Percentiles rank a stretch among this genome's conserved stretches.
Evolutionary conservation across 2,888 invertebrate species (phyloP).

Genomic region (Harpalus rubripes): DNA sequence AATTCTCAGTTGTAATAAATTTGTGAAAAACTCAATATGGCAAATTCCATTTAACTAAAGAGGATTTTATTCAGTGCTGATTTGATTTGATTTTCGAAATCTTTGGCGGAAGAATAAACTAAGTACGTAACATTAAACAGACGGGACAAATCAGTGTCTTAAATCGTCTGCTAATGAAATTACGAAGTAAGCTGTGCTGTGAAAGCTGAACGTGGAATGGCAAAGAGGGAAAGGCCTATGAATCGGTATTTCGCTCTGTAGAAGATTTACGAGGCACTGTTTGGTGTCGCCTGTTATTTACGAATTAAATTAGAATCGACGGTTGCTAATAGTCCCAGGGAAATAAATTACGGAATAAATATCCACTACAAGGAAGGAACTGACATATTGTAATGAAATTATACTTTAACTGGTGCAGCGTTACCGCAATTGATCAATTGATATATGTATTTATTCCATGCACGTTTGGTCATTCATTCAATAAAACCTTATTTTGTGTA

Average conservation of each 20-base stretch:
- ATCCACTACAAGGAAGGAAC: conserved; percentile 30
- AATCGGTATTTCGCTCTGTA: conserved; percentile 33
- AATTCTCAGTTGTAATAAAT: background rate
- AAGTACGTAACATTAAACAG: conserved; percentile 64
- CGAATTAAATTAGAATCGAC: conserved; percentile 59
- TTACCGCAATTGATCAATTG: conserved; percentile 5
- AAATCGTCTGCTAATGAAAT: conserved; percentile 65
- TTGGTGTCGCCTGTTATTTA: conserved; percentile 55
- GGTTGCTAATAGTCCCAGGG: conserved; percentile 44
- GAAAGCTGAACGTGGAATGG: conserved; percentile 18
- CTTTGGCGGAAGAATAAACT: conserved; percentile 35
- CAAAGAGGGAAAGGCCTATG: conserved; percentile 31
- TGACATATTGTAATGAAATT: conserved; percentile 39
- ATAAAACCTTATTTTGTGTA: background rate
- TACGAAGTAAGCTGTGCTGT: conserved; percentile 29
- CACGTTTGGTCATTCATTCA: background rate
- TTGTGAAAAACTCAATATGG: background rate
- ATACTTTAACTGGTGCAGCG: background rate
- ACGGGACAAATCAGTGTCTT: conserved; percentile 55
- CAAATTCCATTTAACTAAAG: conserved; percentile 10
- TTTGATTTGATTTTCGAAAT: conserved; percentile 29
- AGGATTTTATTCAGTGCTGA: conserved; percentile 4
- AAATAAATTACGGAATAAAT: conserved; percentile 48
- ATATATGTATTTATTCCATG: background rate
- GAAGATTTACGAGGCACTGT: conserved; percentile 51